Conservation (phyloP, 2,888 invertebrate genomes). For the Aspidiotus destructor region DNA sequence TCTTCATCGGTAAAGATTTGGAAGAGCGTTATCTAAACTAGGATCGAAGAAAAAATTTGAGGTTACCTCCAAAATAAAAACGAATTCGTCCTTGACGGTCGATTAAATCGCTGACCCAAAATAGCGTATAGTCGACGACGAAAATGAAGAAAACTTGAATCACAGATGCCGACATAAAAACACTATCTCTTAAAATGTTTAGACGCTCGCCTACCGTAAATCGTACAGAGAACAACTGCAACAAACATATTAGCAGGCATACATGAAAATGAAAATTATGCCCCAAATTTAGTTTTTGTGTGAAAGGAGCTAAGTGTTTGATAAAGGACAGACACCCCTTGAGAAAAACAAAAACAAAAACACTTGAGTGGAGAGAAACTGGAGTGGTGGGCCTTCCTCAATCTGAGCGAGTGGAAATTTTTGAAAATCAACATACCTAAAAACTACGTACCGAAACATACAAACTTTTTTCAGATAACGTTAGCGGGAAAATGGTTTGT, state of each 20-base stretch:
- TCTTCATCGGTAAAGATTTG: not conserved
- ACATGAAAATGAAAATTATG: not conserved
- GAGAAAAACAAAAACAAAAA: not conserved
- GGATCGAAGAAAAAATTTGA: no score
- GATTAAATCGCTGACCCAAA: constrained; percentile 57
- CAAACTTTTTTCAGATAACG: constrained; percentile 50
- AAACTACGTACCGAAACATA: constrained; percentile 50
- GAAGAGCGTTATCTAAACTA: not conserved
- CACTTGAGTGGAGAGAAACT: not conserved
- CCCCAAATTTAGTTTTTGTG: not conserved
- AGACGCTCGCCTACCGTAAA: constrained; percentile 40
- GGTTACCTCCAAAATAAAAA: constrained; percentile 22
- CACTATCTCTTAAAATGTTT: constrained; percentile 31
- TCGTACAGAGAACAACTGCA: constrained; percentile 40
- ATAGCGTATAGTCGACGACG: constrained; percentile 65
- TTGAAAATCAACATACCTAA: not conserved
- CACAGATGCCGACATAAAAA: constrained; percentile 50
- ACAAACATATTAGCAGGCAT: not conserved
- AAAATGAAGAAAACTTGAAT: constrained; percentile 65
- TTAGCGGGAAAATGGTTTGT: constrained; percentile 57
- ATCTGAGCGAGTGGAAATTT: not conserved
- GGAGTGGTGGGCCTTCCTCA: no score
- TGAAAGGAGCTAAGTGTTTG: not conserved
- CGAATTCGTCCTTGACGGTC: constrained; percentile 42
- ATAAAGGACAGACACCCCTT: not conserved